Evolutionary conservation across 2,888 invertebrate species (phyloP).

Genomic region (Ceriagrion tenellum): DNA sequence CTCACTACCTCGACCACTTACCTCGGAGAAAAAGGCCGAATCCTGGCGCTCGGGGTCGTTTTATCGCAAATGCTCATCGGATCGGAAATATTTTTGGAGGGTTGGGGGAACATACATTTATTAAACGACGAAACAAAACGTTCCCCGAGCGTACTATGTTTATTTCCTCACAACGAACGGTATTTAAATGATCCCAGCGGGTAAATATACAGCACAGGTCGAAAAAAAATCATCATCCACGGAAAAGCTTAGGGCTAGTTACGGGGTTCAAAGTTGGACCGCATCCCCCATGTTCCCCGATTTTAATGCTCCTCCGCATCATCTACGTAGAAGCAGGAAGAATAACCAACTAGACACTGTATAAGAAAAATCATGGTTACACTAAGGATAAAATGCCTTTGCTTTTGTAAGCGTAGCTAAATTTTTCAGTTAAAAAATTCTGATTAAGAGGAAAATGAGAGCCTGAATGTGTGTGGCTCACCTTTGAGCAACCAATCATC

Average conservation of each 20-base stretch:
- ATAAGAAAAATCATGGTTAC: no score
- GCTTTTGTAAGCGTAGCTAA: no score
- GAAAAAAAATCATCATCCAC: not conserved
- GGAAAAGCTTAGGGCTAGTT: not conserved
- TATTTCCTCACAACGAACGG: not conserved
- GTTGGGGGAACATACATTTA: not conserved
- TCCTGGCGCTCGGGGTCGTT: not conserved
- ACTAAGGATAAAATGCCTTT: no score
- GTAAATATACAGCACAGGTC: not conserved
- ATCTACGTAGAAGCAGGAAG: no score
- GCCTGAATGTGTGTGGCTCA: no score
- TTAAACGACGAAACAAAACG: slow-evolving; percentile 10
- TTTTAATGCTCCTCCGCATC: not conserved
- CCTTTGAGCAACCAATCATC: no score
- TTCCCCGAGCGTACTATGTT: not conserved
- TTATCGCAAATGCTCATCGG: not conserved
- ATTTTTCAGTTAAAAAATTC: no score
- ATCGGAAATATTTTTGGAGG: not conserved
- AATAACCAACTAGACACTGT: no score
- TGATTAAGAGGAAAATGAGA: no score
- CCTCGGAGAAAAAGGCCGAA: not conserved
- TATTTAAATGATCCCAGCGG: not conserved
- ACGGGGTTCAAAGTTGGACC: not conserved
- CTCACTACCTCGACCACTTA: not conserved
- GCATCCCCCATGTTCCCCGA: not conserved